A percentile compares a stretch with the other conserved stretches of the same genome.
Conservation (phyloP, 2,888 invertebrate genomes). For the Hesperia comma region DNA sequence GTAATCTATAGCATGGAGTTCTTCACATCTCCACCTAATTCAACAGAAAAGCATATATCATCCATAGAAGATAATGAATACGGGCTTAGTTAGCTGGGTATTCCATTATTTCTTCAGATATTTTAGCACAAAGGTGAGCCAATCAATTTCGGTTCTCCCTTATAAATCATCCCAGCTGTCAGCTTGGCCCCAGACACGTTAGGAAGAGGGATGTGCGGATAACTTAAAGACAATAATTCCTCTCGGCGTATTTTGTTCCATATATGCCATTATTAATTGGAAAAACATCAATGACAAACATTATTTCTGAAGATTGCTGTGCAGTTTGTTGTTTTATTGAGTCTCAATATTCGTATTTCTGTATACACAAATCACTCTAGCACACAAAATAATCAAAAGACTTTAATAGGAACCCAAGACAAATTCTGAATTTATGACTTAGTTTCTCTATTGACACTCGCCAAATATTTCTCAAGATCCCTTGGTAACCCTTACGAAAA, state of each 20-base stretch:
- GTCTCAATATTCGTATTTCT: too few relatives aligned
- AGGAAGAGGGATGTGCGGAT: constrained; percentile 57
- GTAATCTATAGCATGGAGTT: not conserved
- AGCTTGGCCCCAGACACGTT: constrained; percentile 49
- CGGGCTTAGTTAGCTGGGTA: constrained; percentile 28
- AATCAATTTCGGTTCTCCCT: constrained; percentile 73
- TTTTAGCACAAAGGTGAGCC: constrained; percentile 60
- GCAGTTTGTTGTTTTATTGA: too few relatives aligned
- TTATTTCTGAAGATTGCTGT: not conserved
- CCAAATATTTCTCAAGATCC: too few relatives aligned
- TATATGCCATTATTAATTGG: constrained; percentile 11
- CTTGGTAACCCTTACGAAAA: too few relatives aligned
- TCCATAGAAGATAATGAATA: constrained; percentile 30
- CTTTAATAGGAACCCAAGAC: too few relatives aligned
- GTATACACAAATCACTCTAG: too few relatives aligned
- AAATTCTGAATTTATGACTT: too few relatives aligned
- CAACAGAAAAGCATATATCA: constrained; percentile 10
- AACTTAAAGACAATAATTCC: constrained; percentile 33
- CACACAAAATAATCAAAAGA: too few relatives aligned
- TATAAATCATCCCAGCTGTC: constrained; percentile 75
- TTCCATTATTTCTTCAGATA: constrained; percentile 51
- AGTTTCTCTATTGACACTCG: too few relatives aligned
- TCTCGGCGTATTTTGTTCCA: constrained; percentile 18
- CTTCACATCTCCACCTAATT: not conserved
- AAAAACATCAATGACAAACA: not conserved